Base-by-base conservation (phyloP, 2,113 vertebrate species). In the Anhinga anhinga region DNA sequence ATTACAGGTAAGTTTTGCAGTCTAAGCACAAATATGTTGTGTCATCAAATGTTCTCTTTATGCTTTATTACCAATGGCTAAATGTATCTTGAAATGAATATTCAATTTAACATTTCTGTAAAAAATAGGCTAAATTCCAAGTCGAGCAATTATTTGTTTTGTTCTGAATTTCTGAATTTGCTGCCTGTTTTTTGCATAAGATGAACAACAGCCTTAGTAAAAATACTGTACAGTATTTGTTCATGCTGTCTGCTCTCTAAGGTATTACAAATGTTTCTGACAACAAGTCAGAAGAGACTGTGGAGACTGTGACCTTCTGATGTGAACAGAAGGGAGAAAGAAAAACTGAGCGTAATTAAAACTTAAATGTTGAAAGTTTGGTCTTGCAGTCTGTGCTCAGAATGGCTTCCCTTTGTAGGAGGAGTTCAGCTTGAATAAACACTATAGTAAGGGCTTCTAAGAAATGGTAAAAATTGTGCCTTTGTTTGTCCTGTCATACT, bases 341-440 rank as follows among this genome's bases (percentile, higher is more conserved):
- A 42, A 95, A 96, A 85, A 77, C 20, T 67, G 32, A 92, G 66
- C 11, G 7, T 77, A 94, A 95, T 95, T 95, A 93, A 94, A 97
- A 93, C 70, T 26, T 91, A 77, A 82, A 93, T 40, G 70, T 44
- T 92, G 61, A 84, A 86, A 92, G 61, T 84, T 86, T 82, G 52
- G 92, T 91, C 65, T 66, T 92, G 49, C 44, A 92, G 61, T 42
- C 63, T 92, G 44, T 63, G 38, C 29, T 92, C 32, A 84, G 34
- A 88, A 85, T 21, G 0, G 86, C 52, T 82, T 82, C n/a, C 17
- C 50, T 40, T n/a, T 65, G 23, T 36, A 80, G 78, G 82, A 16
- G 55, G 44, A 91, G 52, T 94, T 93, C 83, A 89, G 81, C 78
- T 94, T 87, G 77, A 95, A 97, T 85, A 94, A 96, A 65, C 69